Evolutionary conservation across 92 coral and sea anemone genomes (phyloP).

Genomic region (Siderastrea siderea): DNA sequence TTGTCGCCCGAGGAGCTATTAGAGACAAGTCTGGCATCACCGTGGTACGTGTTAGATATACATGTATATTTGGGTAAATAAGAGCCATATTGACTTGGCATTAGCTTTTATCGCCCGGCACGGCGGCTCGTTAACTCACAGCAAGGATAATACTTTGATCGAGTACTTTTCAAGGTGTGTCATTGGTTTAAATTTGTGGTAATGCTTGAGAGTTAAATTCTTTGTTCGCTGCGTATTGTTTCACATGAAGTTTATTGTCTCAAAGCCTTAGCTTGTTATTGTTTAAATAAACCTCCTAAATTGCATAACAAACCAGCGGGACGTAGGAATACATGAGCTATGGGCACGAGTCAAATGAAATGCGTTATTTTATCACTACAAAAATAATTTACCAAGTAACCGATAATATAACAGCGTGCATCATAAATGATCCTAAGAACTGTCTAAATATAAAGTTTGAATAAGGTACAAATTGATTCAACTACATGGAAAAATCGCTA

Average conservation of each 20-base stretch:
- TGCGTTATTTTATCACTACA: too few species aligned
- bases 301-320: not conserved
- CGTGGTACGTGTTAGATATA: not conserved
- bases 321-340: too few species aligned
- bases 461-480: not conserved
- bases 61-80: not conserved
- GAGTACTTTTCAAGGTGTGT: not conserved
- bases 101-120: not conserved
- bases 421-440: not conserved
- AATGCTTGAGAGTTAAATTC: not conserved
- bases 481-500: not conserved
- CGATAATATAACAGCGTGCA: too few species aligned
- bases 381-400: too few species aligned
- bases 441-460: too few species aligned
- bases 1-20: conserved; percentile 5
- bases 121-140: not conserved
- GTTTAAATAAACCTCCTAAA: not conserved
- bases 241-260: conserved; percentile 6
- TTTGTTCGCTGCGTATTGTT: conserved; percentile 4
- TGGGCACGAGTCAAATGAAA: not conserved
- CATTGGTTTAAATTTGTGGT: not conserved
- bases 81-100: not conserved
- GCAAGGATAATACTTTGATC: conserved; percentile 1
- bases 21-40: not conserved
- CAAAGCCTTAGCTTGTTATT: not conserved